Evolutionary conservation across 2,113 vertebrate species (phyloP).

Genomic region (Periophthalmodon schlosseri): DNA sequence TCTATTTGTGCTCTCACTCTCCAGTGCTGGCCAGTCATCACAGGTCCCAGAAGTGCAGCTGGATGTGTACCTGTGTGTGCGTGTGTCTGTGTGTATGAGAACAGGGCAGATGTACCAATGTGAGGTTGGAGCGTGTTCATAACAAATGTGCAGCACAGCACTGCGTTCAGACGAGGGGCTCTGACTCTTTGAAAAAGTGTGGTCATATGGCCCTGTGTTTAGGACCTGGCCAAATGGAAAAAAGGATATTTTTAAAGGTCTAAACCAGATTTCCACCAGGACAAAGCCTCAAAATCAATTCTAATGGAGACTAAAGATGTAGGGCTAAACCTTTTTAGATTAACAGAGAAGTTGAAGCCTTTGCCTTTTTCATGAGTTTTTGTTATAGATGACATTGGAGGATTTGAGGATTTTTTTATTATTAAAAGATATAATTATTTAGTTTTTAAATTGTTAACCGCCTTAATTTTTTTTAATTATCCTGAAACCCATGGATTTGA

Average conservation of each 20-base stretch:
- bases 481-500: no score
- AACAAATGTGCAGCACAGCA: background rate
- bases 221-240: background rate
- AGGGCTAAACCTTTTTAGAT: no score
- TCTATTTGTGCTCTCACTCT: conserved; percentile 49
- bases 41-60: conserved; percentile 26
- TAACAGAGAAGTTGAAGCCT: no score
- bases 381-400: no score
- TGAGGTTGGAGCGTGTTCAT: background rate
- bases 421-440: no score
- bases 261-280: no score
- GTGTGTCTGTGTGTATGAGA: conserved; percentile 52
- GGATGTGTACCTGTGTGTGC: conserved; percentile 21
- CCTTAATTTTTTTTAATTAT: no score
- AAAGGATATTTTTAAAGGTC: background rate
- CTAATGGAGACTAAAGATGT: no score
- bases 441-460: no score
- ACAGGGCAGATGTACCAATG: conserved; percentile 53
- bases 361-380: no score
- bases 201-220: background rate
- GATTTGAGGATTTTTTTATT: no score
- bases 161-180: background rate
- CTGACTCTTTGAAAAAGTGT: background rate
- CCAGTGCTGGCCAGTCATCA: conserved; percentile 59
- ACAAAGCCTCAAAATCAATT: no score